Conservation (phyloP, 2,113 vertebrate genomes). For the Oreochromis spilurus region DNA sequence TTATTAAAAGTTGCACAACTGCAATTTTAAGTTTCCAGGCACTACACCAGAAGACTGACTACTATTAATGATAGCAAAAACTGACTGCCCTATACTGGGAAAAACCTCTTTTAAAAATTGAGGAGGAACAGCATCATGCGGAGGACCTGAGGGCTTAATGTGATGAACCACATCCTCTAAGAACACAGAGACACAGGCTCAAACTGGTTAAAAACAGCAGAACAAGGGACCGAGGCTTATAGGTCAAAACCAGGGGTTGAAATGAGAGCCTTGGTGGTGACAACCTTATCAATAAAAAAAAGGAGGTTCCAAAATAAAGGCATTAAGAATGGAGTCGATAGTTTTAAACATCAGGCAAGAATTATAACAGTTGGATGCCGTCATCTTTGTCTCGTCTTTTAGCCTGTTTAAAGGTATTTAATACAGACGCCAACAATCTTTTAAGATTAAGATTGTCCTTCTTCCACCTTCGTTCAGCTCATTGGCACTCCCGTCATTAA, state of each 20-base stretch:
- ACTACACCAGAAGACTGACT: background rate
- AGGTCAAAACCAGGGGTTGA: background rate
- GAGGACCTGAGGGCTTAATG: background rate
- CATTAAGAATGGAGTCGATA: background rate
- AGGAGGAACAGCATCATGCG: background rate
- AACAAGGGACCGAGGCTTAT: background rate
- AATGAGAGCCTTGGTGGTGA: background rate
- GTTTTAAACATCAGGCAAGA: background rate
- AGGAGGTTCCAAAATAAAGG: background rate
- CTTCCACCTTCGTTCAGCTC: background rate
- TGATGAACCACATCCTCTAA: background rate
- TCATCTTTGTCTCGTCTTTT: background rate
- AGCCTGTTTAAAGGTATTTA: background rate
- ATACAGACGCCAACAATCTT: background rate
- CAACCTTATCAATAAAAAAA: background rate
- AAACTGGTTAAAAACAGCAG: background rate
- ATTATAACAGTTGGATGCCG: rapidly evolving
- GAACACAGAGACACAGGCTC: background rate
- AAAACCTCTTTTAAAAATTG: background rate
- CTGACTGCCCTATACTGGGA: background rate
- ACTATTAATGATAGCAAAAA: background rate
- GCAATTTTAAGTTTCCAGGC: background rate
- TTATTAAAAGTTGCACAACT: background rate
- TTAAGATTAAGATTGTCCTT: background rate
- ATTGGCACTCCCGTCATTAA: background rate